Conservation (phyloP, 2,888 invertebrate genomes). For the Diarsia brunnea region DNA sequence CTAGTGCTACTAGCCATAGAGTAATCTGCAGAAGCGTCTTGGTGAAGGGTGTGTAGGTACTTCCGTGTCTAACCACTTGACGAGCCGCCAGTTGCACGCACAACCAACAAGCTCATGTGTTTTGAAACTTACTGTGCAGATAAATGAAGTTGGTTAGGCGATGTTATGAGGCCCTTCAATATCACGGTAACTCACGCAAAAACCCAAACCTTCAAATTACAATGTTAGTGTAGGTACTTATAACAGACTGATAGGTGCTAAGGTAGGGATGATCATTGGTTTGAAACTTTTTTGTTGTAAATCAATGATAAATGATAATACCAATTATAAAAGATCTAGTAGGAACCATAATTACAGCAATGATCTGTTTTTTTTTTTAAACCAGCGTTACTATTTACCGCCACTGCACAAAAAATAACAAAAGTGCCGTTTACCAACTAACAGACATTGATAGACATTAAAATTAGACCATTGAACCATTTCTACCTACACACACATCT, state of each 20-base stretch:
- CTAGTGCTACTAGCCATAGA: conserved; percentile 78
- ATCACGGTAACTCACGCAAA: background rate
- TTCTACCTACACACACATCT: conserved; percentile 64
- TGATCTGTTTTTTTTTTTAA: no score
- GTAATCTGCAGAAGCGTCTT: conserved; percentile 52
- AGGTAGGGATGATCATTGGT: background rate
- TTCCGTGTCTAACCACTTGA: conserved; percentile 32
- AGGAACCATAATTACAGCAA: no score
- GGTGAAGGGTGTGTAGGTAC: background rate
- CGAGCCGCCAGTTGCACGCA: background rate
- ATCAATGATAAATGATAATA: background rate
- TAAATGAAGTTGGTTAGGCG: background rate
- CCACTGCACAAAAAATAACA: background rate
- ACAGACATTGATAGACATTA: background rate
- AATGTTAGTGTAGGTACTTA: background rate
- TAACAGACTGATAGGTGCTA: background rate
- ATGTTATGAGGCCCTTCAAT: background rate
- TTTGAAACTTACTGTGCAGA: background rate
- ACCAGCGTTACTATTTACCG: background rate
- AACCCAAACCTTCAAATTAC: background rate
- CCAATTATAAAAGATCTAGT: background rate
- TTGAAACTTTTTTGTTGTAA: background rate
- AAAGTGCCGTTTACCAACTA: background rate
- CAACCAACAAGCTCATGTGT: background rate
- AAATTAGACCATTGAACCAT: conserved; percentile 2